These are phyloP conservation scores for Porites lobata DNA, from an alignment of 92 coral and sea anemone genomes.

Conservation along the genomic window DNA sequence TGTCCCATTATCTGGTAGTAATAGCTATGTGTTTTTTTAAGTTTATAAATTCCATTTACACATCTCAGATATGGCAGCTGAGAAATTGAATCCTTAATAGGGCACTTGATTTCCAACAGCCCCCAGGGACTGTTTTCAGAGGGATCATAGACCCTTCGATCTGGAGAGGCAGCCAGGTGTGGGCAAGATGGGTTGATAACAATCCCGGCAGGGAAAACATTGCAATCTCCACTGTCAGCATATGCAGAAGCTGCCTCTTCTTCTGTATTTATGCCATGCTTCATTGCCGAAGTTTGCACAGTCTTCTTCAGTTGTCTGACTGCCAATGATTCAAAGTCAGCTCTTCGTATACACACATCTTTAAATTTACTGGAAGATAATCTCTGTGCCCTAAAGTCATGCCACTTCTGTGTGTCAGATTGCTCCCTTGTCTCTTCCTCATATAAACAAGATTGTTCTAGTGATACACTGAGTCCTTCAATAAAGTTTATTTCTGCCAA, in stretches of 20 bases:
- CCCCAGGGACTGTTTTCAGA: slow-evolving; percentile 41
- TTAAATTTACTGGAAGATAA: slow-evolving; percentile 36
- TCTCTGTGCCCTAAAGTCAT: slow-evolving; percentile 19
- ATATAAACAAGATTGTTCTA: slow-evolving; percentile 27
- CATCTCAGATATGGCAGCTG: slow-evolving; percentile 23
- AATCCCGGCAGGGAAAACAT: slow-evolving; percentile 38
- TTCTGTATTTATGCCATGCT: slow-evolving; percentile 40
- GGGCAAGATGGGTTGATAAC: slow-evolving; percentile 41
- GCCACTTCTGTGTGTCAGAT: slow-evolving; percentile 22
- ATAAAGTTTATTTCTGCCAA: slow-evolving; percentile 3
- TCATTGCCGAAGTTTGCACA: slow-evolving; percentile 57
- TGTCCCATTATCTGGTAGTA: slow-evolving; percentile 66
- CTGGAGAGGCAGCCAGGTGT: slow-evolving; percentile 29
- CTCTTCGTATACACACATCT: slow-evolving; percentile 17
- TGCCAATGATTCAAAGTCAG: slow-evolving; percentile 30
- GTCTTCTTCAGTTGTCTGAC: slow-evolving; percentile 28
- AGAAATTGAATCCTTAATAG: slow-evolving; percentile 1
- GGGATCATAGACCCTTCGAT: slow-evolving; percentile 39
- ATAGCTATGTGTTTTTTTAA: slow-evolving; percentile 41
- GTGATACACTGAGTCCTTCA: slow-evolving; percentile 21
- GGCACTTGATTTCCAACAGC: slow-evolving; percentile 39
- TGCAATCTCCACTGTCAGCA: slow-evolving; percentile 14
- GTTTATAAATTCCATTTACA: slow-evolving; percentile 43
- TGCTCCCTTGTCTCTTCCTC: slow-evolving; percentile 43
- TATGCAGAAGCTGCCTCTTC: slow-evolving; percentile 36